phyloP scores from a whole-genome alignment of 1,140 invertebrate genomes.

The Teleopsis dalmanni region DNA sequence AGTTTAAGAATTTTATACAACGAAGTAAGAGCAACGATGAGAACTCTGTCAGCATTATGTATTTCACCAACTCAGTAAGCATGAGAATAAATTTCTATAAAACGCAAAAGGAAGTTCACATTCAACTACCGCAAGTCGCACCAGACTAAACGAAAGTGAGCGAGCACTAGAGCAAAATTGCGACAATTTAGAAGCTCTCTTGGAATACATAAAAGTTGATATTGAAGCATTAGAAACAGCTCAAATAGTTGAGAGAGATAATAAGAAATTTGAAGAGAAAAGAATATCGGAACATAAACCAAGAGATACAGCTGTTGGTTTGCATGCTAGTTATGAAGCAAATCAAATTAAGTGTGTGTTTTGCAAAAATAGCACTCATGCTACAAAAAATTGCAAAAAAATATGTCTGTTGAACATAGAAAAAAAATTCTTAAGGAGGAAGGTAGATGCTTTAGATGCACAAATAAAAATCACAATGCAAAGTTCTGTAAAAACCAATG shows the following conservation, averaged over 20 bases:
- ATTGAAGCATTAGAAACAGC: conserved; percentile 2
- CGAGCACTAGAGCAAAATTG: too few species aligned
- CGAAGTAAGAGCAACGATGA: neutral
- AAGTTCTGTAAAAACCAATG: neutral
- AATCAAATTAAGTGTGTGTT: neutral
- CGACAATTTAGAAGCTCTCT: neutral
- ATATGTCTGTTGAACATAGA: neutral
- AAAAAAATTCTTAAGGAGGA: neutral
- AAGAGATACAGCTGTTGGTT: neutral
- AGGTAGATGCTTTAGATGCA: conserved; percentile 4
- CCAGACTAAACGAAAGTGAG: neutral
- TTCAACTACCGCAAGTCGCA: neutral
- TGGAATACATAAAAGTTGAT: neutral
- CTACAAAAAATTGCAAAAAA: neutral
- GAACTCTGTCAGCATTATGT: neutral
- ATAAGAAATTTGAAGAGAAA: neutral
- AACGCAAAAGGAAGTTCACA: neutral
- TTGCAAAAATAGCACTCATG: conserved; percentile 3
- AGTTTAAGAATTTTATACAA: neutral
- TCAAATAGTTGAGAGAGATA: neutral
- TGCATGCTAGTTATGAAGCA: neutral
- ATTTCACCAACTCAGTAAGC: neutral
- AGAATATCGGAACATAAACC: neutral
- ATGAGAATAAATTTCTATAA: neutral
- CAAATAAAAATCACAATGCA: neutral